Conservation (phyloP, 2,797 vertebrate genomes). For the Vipera ursinii region DNA sequence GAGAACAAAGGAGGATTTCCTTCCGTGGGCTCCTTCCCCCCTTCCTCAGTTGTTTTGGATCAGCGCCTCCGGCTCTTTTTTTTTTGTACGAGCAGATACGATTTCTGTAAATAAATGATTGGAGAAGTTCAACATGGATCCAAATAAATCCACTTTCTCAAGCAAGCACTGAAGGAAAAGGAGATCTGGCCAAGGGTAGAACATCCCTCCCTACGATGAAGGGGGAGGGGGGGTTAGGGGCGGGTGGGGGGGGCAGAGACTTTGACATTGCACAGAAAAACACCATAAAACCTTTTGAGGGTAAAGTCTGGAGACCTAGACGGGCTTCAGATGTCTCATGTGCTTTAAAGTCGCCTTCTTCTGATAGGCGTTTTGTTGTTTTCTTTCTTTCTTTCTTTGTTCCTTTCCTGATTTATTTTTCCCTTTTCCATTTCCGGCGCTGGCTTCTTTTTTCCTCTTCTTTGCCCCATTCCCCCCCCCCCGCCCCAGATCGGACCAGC, state of each 20-base stretch:
- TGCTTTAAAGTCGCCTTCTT: neutral
- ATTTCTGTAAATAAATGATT: neutral
- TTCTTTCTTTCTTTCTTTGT: neutral
- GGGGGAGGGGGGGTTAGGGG: neutral
- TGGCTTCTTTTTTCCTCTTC: neutral
- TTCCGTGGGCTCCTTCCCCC: neutral
- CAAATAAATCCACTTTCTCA: neutral
- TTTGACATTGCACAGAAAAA: constrained; percentile 38
- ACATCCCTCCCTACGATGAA: neutral
- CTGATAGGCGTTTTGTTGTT: constrained; percentile 25
- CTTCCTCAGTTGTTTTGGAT: neutral
- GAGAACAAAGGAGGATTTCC: neutral
- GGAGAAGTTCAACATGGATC: neutral
- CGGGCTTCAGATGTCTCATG: neutral
- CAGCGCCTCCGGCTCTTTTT: neutral
- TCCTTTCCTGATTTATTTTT: constrained; percentile 7
- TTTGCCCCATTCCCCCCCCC: neutral
- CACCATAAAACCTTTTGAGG: constrained; percentile 38
- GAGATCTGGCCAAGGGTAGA: neutral
- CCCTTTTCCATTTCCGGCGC: neutral
- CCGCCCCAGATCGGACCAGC: neutral
- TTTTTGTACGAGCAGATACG: neutral
- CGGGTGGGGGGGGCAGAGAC: neutral
- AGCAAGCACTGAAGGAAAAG: neutral
- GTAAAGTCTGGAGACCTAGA: neutral